These are phyloP conservation scores for Macaria notata DNA, from an alignment of 2,888 invertebrate species.

Conservation along the genomic window DNA sequence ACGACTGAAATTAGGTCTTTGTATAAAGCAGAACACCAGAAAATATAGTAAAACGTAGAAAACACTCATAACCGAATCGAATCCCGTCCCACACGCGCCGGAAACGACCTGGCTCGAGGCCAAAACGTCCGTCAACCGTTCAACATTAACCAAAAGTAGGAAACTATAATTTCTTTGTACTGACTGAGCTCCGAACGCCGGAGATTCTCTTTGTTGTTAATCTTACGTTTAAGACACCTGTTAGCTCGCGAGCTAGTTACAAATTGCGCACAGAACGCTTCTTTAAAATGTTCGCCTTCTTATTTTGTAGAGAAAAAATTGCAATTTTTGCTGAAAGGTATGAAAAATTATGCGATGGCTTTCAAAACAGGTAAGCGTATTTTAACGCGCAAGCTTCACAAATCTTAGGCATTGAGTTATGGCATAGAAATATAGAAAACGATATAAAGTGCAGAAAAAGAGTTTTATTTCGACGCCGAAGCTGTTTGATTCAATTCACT, in stretches of 20 bases:
- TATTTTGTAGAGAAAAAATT: constrained; percentile 1
- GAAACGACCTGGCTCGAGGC: constrained; percentile 44
- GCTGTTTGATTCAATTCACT: constrained; percentile 10
- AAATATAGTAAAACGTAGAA: constrained; percentile 36
- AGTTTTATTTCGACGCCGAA: neutral
- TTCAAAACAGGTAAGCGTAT: neutral
- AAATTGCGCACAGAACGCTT: constrained; percentile 16
- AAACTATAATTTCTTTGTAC: constrained; percentile 42
- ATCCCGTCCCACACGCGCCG: constrained; percentile 43
- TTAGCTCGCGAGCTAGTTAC: constrained; percentile 19
- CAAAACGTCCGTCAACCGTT: constrained; percentile 47
- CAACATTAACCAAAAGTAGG: constrained; percentile 43
- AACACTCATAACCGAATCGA: constrained; percentile 41
- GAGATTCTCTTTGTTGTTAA: constrained; percentile 26
- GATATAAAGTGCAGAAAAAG: constrained; percentile 5
- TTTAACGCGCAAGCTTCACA: neutral
- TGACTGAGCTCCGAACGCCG: constrained; percentile 26
- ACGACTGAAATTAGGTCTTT: constrained; percentile 28
- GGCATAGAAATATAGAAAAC: neutral
- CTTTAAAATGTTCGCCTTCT: neutral
- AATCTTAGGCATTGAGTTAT: neutral
- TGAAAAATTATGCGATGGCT: too few species aligned
- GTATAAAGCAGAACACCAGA: constrained; percentile 27
- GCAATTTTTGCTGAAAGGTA: neutral
- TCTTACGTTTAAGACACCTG: constrained; percentile 32